phyloP scores from a whole-genome alignment of 92 coral and sea anemone genomes.

The Zoanthus solanderi region DNA sequence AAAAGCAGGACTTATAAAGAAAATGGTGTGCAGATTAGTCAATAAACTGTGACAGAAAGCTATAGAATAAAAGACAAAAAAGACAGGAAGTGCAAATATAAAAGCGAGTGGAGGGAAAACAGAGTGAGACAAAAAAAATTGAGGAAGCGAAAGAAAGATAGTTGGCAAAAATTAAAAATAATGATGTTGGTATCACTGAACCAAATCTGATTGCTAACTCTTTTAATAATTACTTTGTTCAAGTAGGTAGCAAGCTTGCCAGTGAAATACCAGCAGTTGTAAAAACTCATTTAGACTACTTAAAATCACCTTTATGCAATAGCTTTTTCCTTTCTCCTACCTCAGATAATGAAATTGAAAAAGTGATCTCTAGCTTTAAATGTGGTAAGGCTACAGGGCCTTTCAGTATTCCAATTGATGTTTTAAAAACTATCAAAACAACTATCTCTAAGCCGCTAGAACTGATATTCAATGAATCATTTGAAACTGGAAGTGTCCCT shows the following conservation, averaged over 20 bases:
- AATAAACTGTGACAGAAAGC: too few relatives aligned
- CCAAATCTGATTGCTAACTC: neutral
- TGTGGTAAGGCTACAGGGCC: neutral
- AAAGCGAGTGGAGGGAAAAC: too few relatives aligned
- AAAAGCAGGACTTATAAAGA: too few relatives aligned
- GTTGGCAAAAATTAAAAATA: neutral
- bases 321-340: conserved; percentile 23
- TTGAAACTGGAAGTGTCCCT: too few relatives aligned
- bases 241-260: conserved; percentile 20
- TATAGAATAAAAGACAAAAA: too few relatives aligned
- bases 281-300: conserved; percentile 4
- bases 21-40: too few relatives aligned
- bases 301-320: conserved; percentile 11
- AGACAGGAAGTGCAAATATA: too few relatives aligned
- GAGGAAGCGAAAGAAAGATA: too few relatives aligned
- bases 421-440: too few relatives aligned
- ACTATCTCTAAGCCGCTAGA: neutral
- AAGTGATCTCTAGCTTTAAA: neutral
- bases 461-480: neutral
- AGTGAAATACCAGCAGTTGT: conserved; percentile 15
- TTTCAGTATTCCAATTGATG: too few relatives aligned
- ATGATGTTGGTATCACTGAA: neutral
- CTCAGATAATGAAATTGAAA: neutral
- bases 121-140: too few relatives aligned
- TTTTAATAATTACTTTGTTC: conserved; percentile 15